A percentile compares a stretch with the other conserved stretches of the same genome.
Conservation (phyloP, 2,797 vertebrate species). For the Pangasius larnaudii region DNA sequence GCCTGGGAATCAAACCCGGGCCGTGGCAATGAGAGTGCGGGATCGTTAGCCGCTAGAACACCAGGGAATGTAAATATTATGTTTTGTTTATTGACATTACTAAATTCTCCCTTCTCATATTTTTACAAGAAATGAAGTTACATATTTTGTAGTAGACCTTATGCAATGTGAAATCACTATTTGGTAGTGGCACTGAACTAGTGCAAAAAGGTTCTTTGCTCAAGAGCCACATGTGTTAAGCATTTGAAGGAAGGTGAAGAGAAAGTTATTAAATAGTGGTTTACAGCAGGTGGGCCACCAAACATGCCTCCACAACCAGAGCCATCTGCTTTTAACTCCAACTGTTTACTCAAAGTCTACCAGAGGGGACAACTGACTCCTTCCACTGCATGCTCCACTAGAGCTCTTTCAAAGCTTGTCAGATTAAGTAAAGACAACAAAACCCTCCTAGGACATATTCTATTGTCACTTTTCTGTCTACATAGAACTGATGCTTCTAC, state of each 20-base stretch:
- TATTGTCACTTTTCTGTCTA: background rate
- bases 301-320: background rate
- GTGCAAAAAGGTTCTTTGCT: background rate
- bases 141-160: background rate
- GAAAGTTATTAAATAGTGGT: conserved; percentile 4
- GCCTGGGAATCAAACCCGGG: too few relatives aligned
- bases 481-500: too few relatives aligned
- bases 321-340: conserved; percentile 20
- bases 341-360: conserved; percentile 12
- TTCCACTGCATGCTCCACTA: conserved; percentile 12
- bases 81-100: background rate
- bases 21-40: too few relatives aligned
- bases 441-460: conserved; percentile 7
- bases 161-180: background rate
- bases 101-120: background rate
- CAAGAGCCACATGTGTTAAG: background rate
- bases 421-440: conserved; percentile 10
- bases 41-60: too few relatives aligned
- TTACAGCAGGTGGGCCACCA: conserved; percentile 23
- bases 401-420: background rate
- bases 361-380: conserved; percentile 8
- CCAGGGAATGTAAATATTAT: background rate
- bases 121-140: background rate
- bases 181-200: background rate
- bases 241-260: background rate